Percentiles rank a stretch among this genome's conserved stretches.
Evolutionary conservation across 2,888 invertebrate species (phyloP).

Genomic region (Galerucella calmariensis): DNA sequence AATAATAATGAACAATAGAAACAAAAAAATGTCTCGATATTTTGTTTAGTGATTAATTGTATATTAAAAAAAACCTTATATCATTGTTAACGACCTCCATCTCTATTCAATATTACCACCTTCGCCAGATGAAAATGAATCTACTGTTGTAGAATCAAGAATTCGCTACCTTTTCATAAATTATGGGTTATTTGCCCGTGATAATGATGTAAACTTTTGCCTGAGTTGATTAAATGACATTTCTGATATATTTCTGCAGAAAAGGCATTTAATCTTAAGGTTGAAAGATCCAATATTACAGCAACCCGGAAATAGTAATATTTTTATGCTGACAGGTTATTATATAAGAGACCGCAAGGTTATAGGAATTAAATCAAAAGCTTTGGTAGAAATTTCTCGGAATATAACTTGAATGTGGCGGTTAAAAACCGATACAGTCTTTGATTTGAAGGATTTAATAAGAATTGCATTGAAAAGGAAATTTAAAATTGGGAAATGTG

Average conservation of each 20-base stretch:
- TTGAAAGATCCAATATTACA: slow-evolving; percentile 20
- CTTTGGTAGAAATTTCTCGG: not conserved
- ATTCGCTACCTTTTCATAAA: slow-evolving; percentile 40
- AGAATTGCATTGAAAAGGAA: too few species aligned
- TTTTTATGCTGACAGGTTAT: slow-evolving; percentile 22
- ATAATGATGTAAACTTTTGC: slow-evolving; percentile 44
- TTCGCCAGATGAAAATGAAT: not conserved
- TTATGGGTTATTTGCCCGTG: slow-evolving; percentile 41
- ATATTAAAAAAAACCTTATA: too few species aligned
- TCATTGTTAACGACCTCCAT: not conserved
- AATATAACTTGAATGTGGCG: not conserved
- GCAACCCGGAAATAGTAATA: slow-evolving; percentile 26
- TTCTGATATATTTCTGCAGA: slow-evolving; percentile 32
- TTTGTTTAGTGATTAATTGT: too few species aligned
- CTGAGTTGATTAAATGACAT: slow-evolving; percentile 44
- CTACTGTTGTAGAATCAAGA: slow-evolving; percentile 14
- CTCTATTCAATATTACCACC: slow-evolving; percentile 10
- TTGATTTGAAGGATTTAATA: too few species aligned
- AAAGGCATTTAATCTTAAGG: slow-evolving; percentile 34
- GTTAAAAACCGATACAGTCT: too few species aligned
- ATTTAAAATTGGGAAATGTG: too few species aligned
- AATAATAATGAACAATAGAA: too few species aligned
- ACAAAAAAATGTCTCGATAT: too few species aligned
- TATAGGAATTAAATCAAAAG: not conserved
- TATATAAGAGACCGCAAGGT: slow-evolving; percentile 8